Evolutionary conservation across 2,113 vertebrate species (phyloP), one percentile per base, ranked within the genome.

Genomic region (Neotragus pygmaeus): DNA sequence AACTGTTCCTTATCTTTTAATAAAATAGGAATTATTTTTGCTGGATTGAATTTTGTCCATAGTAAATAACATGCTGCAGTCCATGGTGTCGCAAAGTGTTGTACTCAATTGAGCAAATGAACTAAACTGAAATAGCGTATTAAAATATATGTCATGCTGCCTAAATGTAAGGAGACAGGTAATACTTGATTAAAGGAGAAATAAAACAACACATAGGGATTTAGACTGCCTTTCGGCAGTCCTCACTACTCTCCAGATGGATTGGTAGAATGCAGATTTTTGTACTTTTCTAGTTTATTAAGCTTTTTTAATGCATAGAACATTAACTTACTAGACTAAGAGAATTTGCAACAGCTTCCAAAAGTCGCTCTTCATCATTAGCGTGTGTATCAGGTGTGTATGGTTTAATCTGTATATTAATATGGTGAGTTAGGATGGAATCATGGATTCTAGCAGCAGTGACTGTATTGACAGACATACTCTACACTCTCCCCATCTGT

Each of bases 121-220:
- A 23, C n/a, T 70, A 2, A 39, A 39, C 19, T 39, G 66, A 39
- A 39, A 23, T 70, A 70, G 2, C 0, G 0, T 23, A 39, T 39
- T 70, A 94, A 82, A 53, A 53, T 88, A 6, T 23, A 27, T 36
- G 13, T 80, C 17, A 57, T 11, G 39, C 23, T 86, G 3, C 11
- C 23, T 58, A 45, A 58, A 78, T n/a, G 39, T 89, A n/a, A 88
- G 21, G 8, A 58, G 12, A 19, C 2, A 64, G 25, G 51, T 51
- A 90, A 89, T 51, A 94, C 51, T 94, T 62, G 43, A 86, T 85
- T 94, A 82, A 88, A 77, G n/a, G 93, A 58, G 6, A 89, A 73
- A 85, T 73, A 86, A 91, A 91, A 88, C 17, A 36, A 57, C 5
- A 6, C 2, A 47, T 82, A 19, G 11, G 3, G 3, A 73, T 89